Conservation (phyloP, 2,888 invertebrate genomes). For the Craniophora ligustri region DNA sequence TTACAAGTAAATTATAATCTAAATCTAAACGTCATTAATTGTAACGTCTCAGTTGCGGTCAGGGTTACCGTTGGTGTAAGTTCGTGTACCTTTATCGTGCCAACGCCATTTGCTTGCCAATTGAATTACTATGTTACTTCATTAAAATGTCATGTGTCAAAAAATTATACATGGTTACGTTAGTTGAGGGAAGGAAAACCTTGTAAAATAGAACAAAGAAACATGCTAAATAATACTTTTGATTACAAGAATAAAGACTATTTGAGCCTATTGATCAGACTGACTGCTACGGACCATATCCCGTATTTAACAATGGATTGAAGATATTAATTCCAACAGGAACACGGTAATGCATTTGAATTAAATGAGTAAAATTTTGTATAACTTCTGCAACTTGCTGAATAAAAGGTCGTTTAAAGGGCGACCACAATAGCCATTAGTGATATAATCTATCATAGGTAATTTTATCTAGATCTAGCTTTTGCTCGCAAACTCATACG, state of each 20-base stretch:
- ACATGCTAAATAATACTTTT: not conserved
- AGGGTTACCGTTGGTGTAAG: slow-evolving; percentile 11
- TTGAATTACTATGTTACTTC: slow-evolving; percentile 42
- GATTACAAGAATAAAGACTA: not conserved
- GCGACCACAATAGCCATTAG: no score
- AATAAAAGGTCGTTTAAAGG: no score
- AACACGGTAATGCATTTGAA: no score
- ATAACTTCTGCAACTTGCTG: no score
- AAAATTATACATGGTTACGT: not conserved
- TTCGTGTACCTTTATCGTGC: slow-evolving; percentile 46
- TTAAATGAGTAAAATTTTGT: no score
- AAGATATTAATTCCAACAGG: no score
- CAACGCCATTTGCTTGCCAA: slow-evolving; percentile 43
- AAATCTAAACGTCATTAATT: slow-evolving; percentile 15
- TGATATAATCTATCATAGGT: no score
- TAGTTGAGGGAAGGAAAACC: not conserved
- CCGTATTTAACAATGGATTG: no score
- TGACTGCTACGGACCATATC: no score
- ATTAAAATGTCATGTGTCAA: slow-evolving; percentile 32
- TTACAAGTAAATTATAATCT: slow-evolving; percentile 4
- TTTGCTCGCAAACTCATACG: no score
- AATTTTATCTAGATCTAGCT: no score
- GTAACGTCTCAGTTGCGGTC: slow-evolving; percentile 40
- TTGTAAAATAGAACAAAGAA: not conserved
- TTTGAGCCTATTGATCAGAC: no score